These are phyloP conservation scores for Pollicipes pollicipes DNA, from an alignment of 1,140 invertebrate species.

Conservation along the genomic window DNA sequence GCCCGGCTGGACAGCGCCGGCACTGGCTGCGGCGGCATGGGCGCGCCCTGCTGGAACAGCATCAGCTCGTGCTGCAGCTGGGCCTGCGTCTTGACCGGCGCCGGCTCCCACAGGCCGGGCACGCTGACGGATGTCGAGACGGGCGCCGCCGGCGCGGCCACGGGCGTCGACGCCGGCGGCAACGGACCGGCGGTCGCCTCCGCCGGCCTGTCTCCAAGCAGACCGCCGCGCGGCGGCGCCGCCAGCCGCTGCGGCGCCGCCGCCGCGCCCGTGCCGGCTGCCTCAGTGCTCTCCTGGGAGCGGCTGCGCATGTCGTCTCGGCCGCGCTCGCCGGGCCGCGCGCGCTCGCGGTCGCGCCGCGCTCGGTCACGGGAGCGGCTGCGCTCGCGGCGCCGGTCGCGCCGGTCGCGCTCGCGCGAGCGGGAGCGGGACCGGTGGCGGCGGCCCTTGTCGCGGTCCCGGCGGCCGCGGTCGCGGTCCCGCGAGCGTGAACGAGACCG, in stretches of 20 bases:
- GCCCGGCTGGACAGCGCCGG: neutral
- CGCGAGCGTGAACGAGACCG: neutral
- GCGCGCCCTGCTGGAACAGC: neutral
- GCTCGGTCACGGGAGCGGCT: constrained; percentile 18
- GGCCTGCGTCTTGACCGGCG: neutral
- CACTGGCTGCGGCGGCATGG: neutral
- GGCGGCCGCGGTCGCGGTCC: constrained; percentile 3
- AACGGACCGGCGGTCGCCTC: neutral
- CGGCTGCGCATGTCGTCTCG: neutral
- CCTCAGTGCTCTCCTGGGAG: neutral
- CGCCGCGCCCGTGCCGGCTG: neutral
- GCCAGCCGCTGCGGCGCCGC: neutral
- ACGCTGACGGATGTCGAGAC: neutral
- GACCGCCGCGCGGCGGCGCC: neutral
- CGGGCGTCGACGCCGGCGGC: constrained; percentile 37
- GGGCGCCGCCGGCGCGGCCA: neutral
- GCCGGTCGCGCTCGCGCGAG: constrained; percentile 14
- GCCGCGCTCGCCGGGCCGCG: constrained; percentile 11
- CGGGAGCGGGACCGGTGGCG: constrained; percentile 16
- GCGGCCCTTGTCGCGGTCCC: constrained; percentile 9
- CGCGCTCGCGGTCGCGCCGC: constrained; percentile 14
- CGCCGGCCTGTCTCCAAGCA: neutral
- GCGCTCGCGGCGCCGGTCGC: constrained; percentile 17
- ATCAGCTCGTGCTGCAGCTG: neutral
- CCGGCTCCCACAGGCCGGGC: neutral